A percentile compares a stretch with the other conserved stretches of the same genome.
phyloP scores from a whole-genome alignment of 2,888 invertebrate species.

The Mallateleia sp. region DNA sequence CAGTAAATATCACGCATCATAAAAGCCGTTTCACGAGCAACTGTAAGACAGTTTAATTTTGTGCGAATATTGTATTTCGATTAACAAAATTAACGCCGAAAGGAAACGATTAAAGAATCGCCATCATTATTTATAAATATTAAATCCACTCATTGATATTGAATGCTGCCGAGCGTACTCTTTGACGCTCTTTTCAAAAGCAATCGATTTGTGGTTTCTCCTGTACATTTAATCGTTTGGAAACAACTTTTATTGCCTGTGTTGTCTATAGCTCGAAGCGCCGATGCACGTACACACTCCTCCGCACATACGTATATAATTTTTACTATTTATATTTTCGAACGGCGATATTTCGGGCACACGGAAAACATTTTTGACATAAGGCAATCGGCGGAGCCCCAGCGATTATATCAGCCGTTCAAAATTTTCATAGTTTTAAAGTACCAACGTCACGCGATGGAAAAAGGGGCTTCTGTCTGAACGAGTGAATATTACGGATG shows the following conservation, averaged over 20 bases:
- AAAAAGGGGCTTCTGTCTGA: slow-evolving; percentile 64
- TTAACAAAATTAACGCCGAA: too few species aligned
- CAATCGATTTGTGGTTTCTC: too few species aligned
- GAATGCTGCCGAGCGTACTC: too few species aligned
- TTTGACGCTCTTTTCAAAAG: too few species aligned
- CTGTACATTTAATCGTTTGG: slow-evolving; percentile 60
- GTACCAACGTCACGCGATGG: slow-evolving; percentile 71
- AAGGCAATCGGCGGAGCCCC: slow-evolving; percentile 40
- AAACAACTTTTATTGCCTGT: slow-evolving; percentile 49
- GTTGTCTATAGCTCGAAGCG: slow-evolving; percentile 22
- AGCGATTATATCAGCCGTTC: slow-evolving; percentile 48
- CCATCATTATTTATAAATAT: too few species aligned
- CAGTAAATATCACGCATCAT: too few species aligned
- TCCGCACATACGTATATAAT: slow-evolving; percentile 25
- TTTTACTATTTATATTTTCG: slow-evolving; percentile 45
- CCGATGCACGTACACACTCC: not conserved
- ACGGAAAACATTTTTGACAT: slow-evolving; percentile 60
- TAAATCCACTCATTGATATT: too few species aligned
- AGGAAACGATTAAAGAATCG: too few species aligned
- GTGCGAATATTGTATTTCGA: too few species aligned
- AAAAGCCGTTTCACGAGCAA: too few species aligned
- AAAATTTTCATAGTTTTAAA: slow-evolving; percentile 76
- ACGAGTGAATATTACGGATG: slow-evolving; percentile 75
- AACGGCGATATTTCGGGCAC: slow-evolving; percentile 1
- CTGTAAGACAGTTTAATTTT: too few species aligned